These are phyloP conservation scores for Cheumatopsyche charites DNA, from an alignment of 1,140 invertebrate species.

Conservation along the genomic window DNA sequence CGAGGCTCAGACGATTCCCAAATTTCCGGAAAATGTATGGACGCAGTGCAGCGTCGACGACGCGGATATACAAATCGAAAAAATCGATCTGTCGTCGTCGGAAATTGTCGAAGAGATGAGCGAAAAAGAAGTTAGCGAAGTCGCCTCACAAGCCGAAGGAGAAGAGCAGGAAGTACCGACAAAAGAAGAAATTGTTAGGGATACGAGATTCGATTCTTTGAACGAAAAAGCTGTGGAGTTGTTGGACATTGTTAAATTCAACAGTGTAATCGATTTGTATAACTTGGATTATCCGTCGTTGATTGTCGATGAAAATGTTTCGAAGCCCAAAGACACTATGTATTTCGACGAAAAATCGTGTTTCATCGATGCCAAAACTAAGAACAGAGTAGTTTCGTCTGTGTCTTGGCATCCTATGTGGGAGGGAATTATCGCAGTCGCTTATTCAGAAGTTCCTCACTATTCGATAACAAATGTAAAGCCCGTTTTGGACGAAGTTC, in stretches of 20 bases:
- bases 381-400: conserved; percentile 69
- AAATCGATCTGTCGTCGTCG: conserved; percentile 53
- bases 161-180: conserved; percentile 28
- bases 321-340: conserved; percentile 54
- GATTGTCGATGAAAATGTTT: conserved; percentile 53
- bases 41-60: conserved; percentile 63
- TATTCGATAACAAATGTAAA: conserved; percentile 47
- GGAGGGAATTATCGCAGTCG: conserved; percentile 68
- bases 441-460: conserved; percentile 64
- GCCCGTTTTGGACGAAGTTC: conserved; percentile 57
- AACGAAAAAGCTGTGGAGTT: conserved; percentile 47
- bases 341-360: conserved; percentile 66
- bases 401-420: conserved; percentile 72
- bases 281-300: conserved; percentile 67
- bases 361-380: conserved; percentile 66
- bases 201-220: conserved; percentile 36
- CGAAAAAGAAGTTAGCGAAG: conserved; percentile 9
- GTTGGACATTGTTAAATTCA: conserved; percentile 61
- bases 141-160: neutral
- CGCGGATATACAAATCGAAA: conserved; percentile 59
- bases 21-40: conserved; percentile 69
- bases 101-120: conserved; percentile 53
- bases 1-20: conserved; percentile 69
- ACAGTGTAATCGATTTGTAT: conserved; percentile 69
- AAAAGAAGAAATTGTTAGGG: neutral